Evolutionary conservation across 1,140 invertebrate species (phyloP).

Genomic region (Drosophila lacertosa): DNA sequence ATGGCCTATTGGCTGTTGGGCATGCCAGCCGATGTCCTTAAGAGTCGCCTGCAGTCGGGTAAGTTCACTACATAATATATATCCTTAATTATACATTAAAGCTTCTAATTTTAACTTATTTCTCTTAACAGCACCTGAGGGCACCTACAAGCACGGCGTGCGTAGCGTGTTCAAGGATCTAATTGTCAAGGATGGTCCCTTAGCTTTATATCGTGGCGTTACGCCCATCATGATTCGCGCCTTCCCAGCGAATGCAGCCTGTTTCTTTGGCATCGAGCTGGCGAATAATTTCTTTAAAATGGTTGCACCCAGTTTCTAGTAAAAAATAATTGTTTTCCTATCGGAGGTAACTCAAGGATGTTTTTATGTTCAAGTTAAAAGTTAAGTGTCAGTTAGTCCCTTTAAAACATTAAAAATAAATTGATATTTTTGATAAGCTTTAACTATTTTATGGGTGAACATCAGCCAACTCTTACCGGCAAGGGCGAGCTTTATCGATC

Average conservation of each 20-base stretch:
- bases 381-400: constrained; percentile 8
- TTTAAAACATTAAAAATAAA: constrained; percentile 39
- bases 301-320: constrained; percentile 60
- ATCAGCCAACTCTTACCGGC: no score
- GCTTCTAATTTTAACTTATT: background rate
- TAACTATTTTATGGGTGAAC: constrained; percentile 8
- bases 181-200: constrained; percentile 92
- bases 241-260: constrained; percentile 97
- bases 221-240: constrained; percentile 95
- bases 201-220: constrained; percentile 93
- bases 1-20: constrained; percentile 98
- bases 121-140: constrained; percentile 90
- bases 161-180: constrained; percentile 92
- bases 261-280: constrained; percentile 89
- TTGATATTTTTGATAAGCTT: constrained; percentile 12
- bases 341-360: constrained; percentile 11
- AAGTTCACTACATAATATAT: constrained; percentile 33
- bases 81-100: background rate
- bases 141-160: constrained; percentile 94
- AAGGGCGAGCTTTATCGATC: no score
- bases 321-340: background rate
- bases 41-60: constrained; percentile 98
- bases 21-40: constrained; percentile 99
- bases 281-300: constrained; percentile 70
- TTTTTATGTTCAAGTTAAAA: constrained; percentile 26